Evolutionary conservation across 1,140 invertebrate genomes (phyloP).

Genomic region (Drosophila mauritiana): DNA sequence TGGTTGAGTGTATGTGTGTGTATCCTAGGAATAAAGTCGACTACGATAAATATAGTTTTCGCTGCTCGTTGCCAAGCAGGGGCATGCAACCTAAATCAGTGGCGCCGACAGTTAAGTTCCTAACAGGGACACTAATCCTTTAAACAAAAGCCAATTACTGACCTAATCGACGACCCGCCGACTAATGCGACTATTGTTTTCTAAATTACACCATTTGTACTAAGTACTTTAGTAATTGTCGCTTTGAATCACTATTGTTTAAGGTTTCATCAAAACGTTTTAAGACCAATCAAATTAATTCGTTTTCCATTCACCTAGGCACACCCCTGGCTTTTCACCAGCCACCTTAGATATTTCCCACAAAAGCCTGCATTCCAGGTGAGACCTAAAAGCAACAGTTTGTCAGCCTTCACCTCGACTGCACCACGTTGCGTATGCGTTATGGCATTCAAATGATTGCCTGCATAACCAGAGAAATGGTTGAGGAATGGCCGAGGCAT

Average conservation of each 20-base stretch:
- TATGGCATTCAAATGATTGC: slow-evolving; percentile 12
- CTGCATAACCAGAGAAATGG: slow-evolving; percentile 5
- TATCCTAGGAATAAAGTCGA: not conserved
- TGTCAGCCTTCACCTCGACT: not conserved
- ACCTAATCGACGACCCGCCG: not conserved
- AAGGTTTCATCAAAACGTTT: too few relatives aligned
- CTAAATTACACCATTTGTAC: not conserved
- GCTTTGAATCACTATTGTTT: not conserved
- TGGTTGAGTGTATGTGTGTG: not conserved
- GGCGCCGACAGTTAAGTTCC: not conserved
- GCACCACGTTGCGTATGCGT: slow-evolving; percentile 36
- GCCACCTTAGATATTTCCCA: not conserved
- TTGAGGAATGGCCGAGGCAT: not conserved
- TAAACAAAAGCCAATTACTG: not conserved
- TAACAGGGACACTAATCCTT: not conserved
- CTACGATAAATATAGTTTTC: slow-evolving; percentile 18
- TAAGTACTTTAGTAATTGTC: too few relatives aligned
- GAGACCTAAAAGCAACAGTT: slow-evolving; percentile 48
- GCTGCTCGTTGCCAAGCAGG: not conserved
- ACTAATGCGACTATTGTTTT: not conserved
- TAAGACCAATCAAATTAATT: too few relatives aligned
- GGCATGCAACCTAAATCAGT: not conserved
- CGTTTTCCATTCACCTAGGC: not conserved
- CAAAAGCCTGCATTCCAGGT: slow-evolving; percentile 1
- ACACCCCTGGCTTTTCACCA: not conserved